Conservation (phyloP, 1,140 invertebrate species). For the Oryctes rhinoceros region DNA sequence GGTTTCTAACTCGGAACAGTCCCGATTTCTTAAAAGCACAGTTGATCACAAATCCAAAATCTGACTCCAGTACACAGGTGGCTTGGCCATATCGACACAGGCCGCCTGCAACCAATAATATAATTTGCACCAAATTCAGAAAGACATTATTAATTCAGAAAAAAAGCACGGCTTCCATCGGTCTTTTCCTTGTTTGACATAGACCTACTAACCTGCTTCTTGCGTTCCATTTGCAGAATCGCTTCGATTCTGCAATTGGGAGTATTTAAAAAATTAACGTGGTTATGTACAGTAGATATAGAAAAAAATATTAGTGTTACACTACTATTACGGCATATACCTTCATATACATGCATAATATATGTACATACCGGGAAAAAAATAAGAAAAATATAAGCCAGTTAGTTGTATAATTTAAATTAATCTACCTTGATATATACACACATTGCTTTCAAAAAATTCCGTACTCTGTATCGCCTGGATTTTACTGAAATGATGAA, state of each 20-base stretch:
- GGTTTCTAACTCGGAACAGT: constrained; percentile 86
- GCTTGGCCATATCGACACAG: constrained; percentile 64
- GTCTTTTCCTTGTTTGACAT: neutral
- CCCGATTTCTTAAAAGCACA: constrained; percentile 91
- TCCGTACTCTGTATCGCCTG: too few relatives aligned
- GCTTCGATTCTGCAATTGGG: neutral
- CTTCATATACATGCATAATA: neutral
- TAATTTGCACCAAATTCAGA: constrained; percentile 3
- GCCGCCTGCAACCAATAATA: constrained; percentile 59
- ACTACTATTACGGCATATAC: neutral
- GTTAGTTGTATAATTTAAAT: neutral
- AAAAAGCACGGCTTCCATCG: constrained; percentile 5
- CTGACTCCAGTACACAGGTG: constrained; percentile 85
- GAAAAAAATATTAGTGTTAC: neutral
- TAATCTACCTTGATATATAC: neutral
- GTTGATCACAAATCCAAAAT: constrained; percentile 86
- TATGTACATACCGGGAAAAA: neutral
- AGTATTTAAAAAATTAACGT: neutral
- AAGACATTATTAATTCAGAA: neutral
- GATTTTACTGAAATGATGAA: neutral
- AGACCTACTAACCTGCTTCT: constrained; percentile 37
- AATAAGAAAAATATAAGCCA: neutral
- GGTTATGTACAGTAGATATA: neutral
- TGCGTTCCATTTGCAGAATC: constrained; percentile 10
- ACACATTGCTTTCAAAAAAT: neutral